Conservation (phyloP, 2,113 vertebrate genomes). For the Ciconia maguari region DNA sequence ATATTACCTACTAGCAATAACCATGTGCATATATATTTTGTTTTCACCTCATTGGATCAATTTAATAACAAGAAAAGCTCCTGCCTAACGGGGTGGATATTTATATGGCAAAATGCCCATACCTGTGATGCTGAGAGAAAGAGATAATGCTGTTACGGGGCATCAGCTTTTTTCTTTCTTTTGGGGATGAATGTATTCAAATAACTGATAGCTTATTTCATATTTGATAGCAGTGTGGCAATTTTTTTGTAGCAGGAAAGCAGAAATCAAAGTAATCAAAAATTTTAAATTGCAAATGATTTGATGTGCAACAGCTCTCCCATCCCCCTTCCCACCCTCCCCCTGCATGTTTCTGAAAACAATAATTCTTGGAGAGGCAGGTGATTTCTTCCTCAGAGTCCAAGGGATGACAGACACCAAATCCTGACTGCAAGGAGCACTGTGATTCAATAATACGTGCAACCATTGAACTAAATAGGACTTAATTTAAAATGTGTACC, state of each 20-base stretch:
- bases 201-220: neutral
- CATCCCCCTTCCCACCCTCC: accelerated
- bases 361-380: neutral
- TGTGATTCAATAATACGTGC: neutral
- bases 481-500: neutral
- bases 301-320: neutral
- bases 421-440: neutral
- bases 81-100: neutral
- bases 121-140: neutral
- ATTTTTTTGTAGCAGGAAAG: neutral
- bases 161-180: neutral
- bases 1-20: neutral
- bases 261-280: neutral
- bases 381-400: neutral
- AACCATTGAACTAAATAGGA: neutral
- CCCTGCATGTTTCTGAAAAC: neutral
- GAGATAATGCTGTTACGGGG: neutral
- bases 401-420: neutral
- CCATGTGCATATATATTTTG: neutral
- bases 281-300: neutral
- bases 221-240: neutral
- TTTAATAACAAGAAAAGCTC: neutral
- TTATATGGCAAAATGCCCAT: neutral
- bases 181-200: neutral
- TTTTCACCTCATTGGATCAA: neutral